A percentile compares a stretch with the other conserved stretches of the same genome.
Evolutionary conservation across 2,888 invertebrate species (phyloP).

Genomic region (Odontocerum albicorne): DNA sequence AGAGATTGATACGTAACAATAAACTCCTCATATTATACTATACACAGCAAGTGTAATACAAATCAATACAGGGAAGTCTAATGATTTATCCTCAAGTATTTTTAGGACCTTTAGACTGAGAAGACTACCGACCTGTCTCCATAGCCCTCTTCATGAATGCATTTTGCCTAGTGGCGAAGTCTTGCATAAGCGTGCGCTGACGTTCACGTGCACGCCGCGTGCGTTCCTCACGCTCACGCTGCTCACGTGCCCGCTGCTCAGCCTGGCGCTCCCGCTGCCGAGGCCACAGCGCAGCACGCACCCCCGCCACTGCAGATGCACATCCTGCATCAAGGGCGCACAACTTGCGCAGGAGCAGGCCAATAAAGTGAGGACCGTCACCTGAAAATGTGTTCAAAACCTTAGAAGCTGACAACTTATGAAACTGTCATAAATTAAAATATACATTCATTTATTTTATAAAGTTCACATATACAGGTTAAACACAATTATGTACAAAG

Average conservation of each 20-base stretch:
- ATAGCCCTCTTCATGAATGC: conserved; percentile 83
- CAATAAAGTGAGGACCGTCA: conserved; percentile 87
- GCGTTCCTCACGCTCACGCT: conserved; percentile 80
- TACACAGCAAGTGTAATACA: no score
- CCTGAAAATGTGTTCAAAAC: no score
- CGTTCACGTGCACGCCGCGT: conserved; percentile 83
- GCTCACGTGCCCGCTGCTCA: conserved; percentile 69
- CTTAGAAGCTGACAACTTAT: no score
- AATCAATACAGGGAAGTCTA: no score
- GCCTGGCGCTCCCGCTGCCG: conserved; percentile 77
- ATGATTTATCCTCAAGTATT: no score
- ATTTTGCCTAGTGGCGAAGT: conserved; percentile 88
- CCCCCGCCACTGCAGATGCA: conserved; percentile 68
- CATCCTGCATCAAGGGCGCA: conserved; percentile 70
- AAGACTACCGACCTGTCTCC: conserved; percentile 45
- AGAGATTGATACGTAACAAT: no score
- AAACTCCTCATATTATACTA: no score
- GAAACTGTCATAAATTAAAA: no score
- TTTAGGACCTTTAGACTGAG: no score
- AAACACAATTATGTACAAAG: no score
- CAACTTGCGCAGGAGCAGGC: conserved; percentile 75
- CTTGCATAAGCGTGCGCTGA: conserved; percentile 89
- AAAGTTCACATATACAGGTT: no score
- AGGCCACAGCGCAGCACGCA: conserved; percentile 78
- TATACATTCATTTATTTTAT: no score